Percentiles rank a stretch among this genome's conserved stretches.
These are phyloP conservation scores for Hepsetus odoe DNA, from an alignment of 2,113 vertebrate species.

Conservation along the genomic window DNA sequence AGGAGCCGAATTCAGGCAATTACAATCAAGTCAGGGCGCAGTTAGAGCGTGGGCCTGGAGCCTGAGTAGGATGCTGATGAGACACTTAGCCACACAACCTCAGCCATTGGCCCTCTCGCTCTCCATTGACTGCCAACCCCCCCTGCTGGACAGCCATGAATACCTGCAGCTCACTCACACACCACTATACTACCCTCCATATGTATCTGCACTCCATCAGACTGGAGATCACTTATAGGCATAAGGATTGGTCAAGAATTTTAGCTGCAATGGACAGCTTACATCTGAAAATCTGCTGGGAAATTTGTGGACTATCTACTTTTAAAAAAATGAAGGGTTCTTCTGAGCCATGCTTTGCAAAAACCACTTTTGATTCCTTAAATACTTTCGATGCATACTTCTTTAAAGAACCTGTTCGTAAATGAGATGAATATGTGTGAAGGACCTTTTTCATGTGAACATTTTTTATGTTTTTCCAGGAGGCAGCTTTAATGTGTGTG, in stretches of 20 bases:
- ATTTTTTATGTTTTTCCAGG: too few species aligned
- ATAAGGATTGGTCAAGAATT: constrained; percentile 38
- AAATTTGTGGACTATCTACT: background rate
- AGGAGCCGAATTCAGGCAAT: constrained; percentile 99
- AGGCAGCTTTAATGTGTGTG: too few species aligned
- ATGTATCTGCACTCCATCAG: constrained; percentile 38
- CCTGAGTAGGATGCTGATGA: constrained; percentile 99
- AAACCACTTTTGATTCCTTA: background rate
- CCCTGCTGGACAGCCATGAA: constrained; percentile 90
- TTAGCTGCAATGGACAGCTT: constrained; percentile 32
- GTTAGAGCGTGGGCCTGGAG: constrained; percentile 94
- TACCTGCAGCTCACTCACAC: constrained; percentile 67
- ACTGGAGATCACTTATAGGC: constrained; percentile 39
- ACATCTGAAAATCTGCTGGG: background rate
- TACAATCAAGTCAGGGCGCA: constrained; percentile 99
- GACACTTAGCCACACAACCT: constrained; percentile 97
- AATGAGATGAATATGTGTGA: background rate
- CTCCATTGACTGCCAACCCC: constrained; percentile 83
- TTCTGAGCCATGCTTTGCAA: background rate
- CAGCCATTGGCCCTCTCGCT: constrained; percentile 81
- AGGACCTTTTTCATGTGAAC: too few species aligned
- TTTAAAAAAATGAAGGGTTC: background rate
- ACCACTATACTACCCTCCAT: constrained; percentile 37
- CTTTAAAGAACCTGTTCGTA: background rate
- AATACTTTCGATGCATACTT: background rate